Percentiles rank a stretch among this genome's conserved stretches.
phyloP scores from a whole-genome alignment of 2,888 invertebrate species.

The Omphaloscelis lunosa region DNA sequence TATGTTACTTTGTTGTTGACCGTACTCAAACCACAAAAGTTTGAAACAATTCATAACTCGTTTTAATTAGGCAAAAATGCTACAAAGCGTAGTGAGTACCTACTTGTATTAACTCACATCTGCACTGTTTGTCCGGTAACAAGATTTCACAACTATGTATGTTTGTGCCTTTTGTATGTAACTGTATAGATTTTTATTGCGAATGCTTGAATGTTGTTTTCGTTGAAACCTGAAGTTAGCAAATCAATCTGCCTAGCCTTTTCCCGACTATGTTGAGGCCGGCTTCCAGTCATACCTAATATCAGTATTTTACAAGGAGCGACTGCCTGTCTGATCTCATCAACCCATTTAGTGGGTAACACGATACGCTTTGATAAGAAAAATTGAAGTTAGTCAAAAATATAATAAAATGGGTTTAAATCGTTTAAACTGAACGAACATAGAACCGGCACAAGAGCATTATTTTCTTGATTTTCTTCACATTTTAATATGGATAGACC shows the following conservation, averaged over 20 bases:
- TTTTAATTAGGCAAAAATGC: slow-evolving; percentile 35
- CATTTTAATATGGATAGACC: background rate
- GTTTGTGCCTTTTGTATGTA: background rate
- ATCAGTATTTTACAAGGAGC: no score
- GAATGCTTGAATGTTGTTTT: background rate
- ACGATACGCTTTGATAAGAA: background rate
- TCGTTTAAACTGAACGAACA: background rate
- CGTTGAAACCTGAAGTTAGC: background rate
- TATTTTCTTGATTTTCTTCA: background rate
- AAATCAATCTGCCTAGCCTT: no score
- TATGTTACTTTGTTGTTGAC: background rate
- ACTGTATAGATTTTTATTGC: background rate
- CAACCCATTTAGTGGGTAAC: no score
- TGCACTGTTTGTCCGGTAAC: background rate
- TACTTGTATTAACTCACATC: slow-evolving; percentile 6
- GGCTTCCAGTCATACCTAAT: no score
- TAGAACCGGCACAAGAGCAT: background rate
- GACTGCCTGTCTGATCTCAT: no score
- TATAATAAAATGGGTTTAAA: background rate
- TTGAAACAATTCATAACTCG: slow-evolving; percentile 14
- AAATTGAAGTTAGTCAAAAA: background rate
- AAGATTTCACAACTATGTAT: background rate
- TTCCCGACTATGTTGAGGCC: no score
- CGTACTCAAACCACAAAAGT: slow-evolving; percentile 11
- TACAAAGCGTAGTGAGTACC: background rate